Evolutionary conservation across 2,888 invertebrate genomes (phyloP), one percentile per base, ranked within the genome.

Genomic region (Reticulitermes lucifugus): DNA sequence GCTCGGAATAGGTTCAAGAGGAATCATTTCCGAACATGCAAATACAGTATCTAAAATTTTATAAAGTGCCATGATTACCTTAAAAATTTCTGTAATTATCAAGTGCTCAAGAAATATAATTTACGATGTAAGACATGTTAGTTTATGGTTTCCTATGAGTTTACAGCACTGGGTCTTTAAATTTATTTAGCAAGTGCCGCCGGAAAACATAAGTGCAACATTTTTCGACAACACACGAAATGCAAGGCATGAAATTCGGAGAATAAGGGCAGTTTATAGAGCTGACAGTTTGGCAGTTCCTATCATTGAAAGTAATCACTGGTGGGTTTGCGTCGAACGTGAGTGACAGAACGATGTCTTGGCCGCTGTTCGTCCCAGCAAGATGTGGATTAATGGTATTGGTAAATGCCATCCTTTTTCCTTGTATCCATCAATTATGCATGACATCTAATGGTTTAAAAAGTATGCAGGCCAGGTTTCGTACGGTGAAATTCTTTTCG

Each of bases 321-420:
- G 12, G 7, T 25, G 65, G n/a, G 65, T 65, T 65, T 65, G 1
- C 65, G 65, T 25, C 0, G 25, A 4, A n/a, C n/a, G 65, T 65
- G n/a, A 65, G 25, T 18, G 18, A 18, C 25, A 65, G 65, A 18
- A 55, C 12, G 18, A 18, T 18, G 4, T 55, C 18, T 18, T 18
- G 12, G 18, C 65, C 7, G 25, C 12, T n/a, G 65, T 65, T 55
- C 6, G n/a, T 10, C 25, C 65, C 65, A 65, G 5, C 65, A 65
- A 65, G 65, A 25, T 65, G 65, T 7, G n/a, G 65, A n/a, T 65
- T 65, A 65, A 65, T 65, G 65, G n/a, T 25, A 65, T 65, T n/a
- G n/a, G 6, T 1, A 10, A 65, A 65, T 3, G n/a, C n/a, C 65
- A n/a, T n/a, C n/a, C 65, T n/a, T 65, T 65, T n/a, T n/a, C 25